phyloP scores from a whole-genome alignment of 2,888 invertebrate species.

The Punctoribates punctum region DNA sequence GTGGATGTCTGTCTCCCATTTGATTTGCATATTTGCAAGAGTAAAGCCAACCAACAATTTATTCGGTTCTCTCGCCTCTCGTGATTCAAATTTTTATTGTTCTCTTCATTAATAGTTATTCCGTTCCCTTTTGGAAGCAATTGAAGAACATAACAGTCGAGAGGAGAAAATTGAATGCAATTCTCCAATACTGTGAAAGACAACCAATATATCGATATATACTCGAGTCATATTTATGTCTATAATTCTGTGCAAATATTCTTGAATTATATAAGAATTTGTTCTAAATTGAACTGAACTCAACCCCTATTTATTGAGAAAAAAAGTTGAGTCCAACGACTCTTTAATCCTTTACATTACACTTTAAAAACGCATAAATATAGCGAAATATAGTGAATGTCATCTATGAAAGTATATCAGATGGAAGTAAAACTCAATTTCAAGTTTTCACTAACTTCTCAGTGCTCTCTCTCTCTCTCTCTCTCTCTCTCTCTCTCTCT shows the following conservation, averaged over 20 bases:
- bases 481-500: constrained; percentile 21
- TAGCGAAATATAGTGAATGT: not conserved
- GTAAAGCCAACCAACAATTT: constrained; percentile 9
- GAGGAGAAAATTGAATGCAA: not conserved
- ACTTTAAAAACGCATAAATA: not conserved
- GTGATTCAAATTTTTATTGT: constrained; percentile 23
- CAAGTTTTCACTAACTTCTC: not conserved
- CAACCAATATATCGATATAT: not conserved
- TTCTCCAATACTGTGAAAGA: not conserved
- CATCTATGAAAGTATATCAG: not conserved
- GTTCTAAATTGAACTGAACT: not conserved
- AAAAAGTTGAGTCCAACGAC: not conserved
- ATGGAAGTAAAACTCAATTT: not conserved
- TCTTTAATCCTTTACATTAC: not conserved
- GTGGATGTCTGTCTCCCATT: not conserved
- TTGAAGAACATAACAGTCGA: not conserved
- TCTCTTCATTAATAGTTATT: constrained; percentile 20
- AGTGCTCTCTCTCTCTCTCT: not conserved
- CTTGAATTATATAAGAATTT: not conserved
- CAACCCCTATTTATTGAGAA: not conserved
- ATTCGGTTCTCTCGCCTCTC: not conserved
- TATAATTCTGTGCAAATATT: no score
- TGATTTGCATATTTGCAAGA: constrained; percentile 25
- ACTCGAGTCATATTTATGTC: no score
- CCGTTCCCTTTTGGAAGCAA: not conserved